Conservation (phyloP, 2,888 invertebrate genomes). For the Disparrhopalites patrizii region DNA sequence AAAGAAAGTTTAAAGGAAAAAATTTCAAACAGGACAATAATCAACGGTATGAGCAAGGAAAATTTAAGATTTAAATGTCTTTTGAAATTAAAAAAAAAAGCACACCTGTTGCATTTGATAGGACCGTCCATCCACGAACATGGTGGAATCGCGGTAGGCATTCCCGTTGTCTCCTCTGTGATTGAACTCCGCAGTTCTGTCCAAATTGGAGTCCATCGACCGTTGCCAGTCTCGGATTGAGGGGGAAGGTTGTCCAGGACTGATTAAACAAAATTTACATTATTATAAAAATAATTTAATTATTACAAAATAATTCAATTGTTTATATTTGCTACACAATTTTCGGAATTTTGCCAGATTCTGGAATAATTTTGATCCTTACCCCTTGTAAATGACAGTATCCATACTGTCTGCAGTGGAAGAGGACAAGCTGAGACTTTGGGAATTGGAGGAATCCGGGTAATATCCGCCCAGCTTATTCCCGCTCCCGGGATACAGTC, state of each 20-base stretch:
- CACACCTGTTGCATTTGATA: conserved; percentile 45
- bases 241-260: conserved; percentile 34
- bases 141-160: conserved; percentile 32
- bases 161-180: conserved; percentile 36
- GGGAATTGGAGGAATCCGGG: conserved; percentile 40
- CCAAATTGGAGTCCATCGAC: conserved; percentile 40
- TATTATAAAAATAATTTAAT: conserved; percentile 8
- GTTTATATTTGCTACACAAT: too few relatives aligned
- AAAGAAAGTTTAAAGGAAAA: not conserved
- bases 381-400: conserved; percentile 48
- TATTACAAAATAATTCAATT: conserved; percentile 8
- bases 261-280: conserved; percentile 25
- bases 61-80: too few relatives aligned
- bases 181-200: conserved; percentile 36
- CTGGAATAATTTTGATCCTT: conserved; percentile 1
- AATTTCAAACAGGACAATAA: not conserved
- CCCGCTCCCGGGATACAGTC: conserved; percentile 9
- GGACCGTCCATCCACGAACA: conserved; percentile 37
- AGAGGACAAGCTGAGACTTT: conserved; percentile 44
- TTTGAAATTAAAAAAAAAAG: too few relatives aligned
- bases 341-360: too few relatives aligned
- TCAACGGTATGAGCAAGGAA: not conserved
- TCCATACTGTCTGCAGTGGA: conserved; percentile 47
- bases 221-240: conserved; percentile 47
- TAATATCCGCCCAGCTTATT: conserved; percentile 39